Percentiles rank a stretch among this genome's conserved stretches.
phyloP scores from a whole-genome alignment of 2,888 invertebrate species.

The Notodromas monacha region DNA sequence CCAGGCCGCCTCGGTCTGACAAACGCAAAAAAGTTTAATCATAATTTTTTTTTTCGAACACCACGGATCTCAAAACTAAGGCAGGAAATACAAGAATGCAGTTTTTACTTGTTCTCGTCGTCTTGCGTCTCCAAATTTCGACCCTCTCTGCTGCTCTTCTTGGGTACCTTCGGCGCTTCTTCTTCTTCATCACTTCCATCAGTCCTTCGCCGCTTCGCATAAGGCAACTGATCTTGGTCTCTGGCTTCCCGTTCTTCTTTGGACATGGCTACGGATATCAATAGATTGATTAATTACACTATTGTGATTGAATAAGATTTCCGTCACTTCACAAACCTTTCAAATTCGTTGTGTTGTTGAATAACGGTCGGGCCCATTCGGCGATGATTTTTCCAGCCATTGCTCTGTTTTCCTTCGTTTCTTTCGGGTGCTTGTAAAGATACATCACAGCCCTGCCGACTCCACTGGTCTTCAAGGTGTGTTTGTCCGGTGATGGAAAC shows the following conservation, averaged over 20 bases:
- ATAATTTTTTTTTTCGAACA: too few species aligned
- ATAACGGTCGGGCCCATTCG: conserved; percentile 92
- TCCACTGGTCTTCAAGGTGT: conserved; percentile 68
- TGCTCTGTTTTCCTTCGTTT: conserved; percentile 66
- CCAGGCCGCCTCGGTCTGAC: conserved; percentile 42
- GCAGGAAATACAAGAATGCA: too few species aligned
- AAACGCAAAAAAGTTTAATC: too few species aligned
- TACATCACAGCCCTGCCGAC: conserved; percentile 99
- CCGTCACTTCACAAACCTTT: conserved; percentile 23
- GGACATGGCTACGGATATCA: conserved; percentile 31
- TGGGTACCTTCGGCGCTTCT: not conserved
- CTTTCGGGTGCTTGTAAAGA: conserved; percentile 89
- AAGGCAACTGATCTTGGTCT: conserved; percentile 52
- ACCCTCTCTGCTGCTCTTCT: too few species aligned
- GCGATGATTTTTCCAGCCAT: conserved; percentile 68
- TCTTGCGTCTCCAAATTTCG: too few species aligned
- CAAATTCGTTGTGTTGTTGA: conserved; percentile 72
- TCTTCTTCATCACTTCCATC: conserved; percentile 5
- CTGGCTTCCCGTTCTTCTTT: conserved; percentile 76
- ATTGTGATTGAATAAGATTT: too few species aligned
- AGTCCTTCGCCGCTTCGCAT: conserved; percentile 17
- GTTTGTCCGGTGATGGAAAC: conserved; percentile 64
- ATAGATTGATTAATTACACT: too few species aligned
- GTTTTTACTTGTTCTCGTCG: too few species aligned
- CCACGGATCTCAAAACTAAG: too few species aligned